Percentiles rank a stretch among this genome's conserved stretches.
Conservation (phyloP, 2,888 invertebrate genomes). For the Mimumesa dahlbomi region DNA sequence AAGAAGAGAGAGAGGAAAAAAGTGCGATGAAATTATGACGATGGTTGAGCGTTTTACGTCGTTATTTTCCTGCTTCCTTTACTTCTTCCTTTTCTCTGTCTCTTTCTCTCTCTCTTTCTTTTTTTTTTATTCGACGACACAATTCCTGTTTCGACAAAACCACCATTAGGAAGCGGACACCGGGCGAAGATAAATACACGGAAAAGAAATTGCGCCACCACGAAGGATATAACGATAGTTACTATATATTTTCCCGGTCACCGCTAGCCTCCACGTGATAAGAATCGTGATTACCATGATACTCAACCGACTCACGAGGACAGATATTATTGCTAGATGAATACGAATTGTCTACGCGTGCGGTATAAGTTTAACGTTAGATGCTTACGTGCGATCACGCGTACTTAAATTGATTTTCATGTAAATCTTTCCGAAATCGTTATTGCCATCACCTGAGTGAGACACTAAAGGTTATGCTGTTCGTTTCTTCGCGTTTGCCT, state of each 20-base stretch:
- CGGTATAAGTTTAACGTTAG: background rate
- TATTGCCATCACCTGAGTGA: too few species aligned
- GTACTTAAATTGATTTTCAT: background rate
- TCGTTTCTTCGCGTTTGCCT: background rate
- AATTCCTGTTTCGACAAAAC: conserved; percentile 36
- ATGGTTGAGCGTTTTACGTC: conserved; percentile 34
- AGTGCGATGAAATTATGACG: conserved; percentile 3
- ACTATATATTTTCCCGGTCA: conserved; percentile 6
- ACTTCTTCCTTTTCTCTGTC: too few species aligned
- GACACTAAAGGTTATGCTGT: too few species aligned
- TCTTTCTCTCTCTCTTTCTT: too few species aligned
- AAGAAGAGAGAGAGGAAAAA: background rate
- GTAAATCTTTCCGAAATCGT: too few species aligned
- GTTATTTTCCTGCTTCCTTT: background rate
- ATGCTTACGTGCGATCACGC: background rate
- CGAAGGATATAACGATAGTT: conserved; percentile 34
- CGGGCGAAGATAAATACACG: conserved; percentile 15
- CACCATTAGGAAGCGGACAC: conserved; percentile 33
- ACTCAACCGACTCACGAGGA: conserved; percentile 5
- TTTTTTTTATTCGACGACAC: conserved; percentile 27
- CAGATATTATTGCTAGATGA: conserved; percentile 3
- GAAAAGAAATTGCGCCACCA: conserved; percentile 11
- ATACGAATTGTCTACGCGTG: background rate
- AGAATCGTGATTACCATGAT: conserved; percentile 6
- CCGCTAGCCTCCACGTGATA: conserved; percentile 2